Percentiles rank a stretch among this genome's conserved stretches.
These are phyloP conservation scores for Dromas ardeola DNA, from an alignment of 2,113 vertebrate species.

Conservation along the genomic window DNA sequence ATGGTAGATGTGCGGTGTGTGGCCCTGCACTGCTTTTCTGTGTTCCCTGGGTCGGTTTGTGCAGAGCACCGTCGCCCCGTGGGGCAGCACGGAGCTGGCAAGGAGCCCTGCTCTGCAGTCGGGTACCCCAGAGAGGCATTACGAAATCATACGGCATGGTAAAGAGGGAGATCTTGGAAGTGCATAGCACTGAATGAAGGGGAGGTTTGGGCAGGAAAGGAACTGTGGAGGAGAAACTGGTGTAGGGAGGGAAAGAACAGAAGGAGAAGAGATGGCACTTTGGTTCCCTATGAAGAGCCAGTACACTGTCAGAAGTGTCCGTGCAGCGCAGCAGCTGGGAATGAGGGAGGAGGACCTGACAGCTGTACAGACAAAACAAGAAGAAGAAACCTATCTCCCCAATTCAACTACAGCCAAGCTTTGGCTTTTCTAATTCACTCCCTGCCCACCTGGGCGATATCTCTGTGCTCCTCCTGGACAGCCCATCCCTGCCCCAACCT, in stretches of 20 bases:
- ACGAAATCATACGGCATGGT: not conserved
- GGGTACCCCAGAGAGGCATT: too few species aligned
- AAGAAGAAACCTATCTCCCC: not conserved
- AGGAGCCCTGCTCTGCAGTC: not conserved
- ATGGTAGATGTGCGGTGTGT: fast-evolving
- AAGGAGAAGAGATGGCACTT: not conserved
- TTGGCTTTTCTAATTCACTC: not conserved
- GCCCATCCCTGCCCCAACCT: not conserved
- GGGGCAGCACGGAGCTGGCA: fast-evolving
- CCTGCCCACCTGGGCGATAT: not conserved
- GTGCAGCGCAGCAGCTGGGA: not conserved
- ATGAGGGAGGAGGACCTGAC: not conserved
- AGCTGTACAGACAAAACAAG: not conserved
- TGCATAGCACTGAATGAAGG: fast-evolving
- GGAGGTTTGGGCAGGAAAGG: not conserved
- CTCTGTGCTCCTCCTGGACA: not conserved
- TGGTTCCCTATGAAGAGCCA: not conserved
- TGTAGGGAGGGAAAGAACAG: not conserved
- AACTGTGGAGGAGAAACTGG: not conserved
- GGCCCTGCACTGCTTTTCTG: not conserved
- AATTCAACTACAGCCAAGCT: not conserved
- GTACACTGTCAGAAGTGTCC: not conserved
- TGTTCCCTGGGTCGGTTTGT: not conserved
- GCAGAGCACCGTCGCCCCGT: fast-evolving
- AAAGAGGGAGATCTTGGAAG: not conserved